Evolutionary conservation across 2,888 invertebrate species (phyloP).

Genomic region (Unio pictorum): DNA sequence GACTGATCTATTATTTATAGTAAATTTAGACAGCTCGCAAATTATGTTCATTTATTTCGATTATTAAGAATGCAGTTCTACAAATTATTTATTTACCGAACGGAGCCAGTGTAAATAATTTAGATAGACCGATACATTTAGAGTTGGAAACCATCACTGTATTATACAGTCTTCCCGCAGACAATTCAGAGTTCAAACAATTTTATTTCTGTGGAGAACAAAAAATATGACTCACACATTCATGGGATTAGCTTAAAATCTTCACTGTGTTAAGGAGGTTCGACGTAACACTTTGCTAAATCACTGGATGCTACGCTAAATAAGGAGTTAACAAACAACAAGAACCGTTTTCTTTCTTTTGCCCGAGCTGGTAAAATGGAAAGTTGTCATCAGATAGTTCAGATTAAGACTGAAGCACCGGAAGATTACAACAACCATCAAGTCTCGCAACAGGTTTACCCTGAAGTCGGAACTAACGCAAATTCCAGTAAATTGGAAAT

Average conservation of each 20-base stretch:
- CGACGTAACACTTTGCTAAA: too few relatives aligned
- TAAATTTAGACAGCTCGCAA: constrained; percentile 36
- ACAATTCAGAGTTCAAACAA: too few relatives aligned
- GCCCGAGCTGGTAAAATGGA: background rate
- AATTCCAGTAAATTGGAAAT: constrained; percentile 2
- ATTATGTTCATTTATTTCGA: constrained; percentile 41
- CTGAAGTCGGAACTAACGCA: constrained; percentile 6
- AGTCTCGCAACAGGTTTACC: constrained; percentile 7
- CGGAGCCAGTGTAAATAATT: constrained; percentile 18
- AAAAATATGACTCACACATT: background rate
- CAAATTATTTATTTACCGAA: constrained; percentile 44
- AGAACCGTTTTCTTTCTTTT: background rate
- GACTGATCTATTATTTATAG: constrained; percentile 35
- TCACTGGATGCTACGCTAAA: too few relatives aligned
- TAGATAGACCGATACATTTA: too few relatives aligned
- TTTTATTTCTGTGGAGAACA: too few relatives aligned
- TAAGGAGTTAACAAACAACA: too few relatives aligned
- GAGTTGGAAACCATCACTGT: background rate
- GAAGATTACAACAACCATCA: constrained; percentile 15
- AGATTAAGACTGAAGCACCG: constrained; percentile 26
- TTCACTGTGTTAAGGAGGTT: too few relatives aligned
- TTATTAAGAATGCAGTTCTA: constrained; percentile 40
- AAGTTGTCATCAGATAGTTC: constrained; percentile 8
- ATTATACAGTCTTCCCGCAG: too few relatives aligned
- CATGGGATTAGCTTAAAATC: background rate